Percentiles rank a stretch among this genome's conserved stretches.
These are phyloP conservation scores for Hafferia zeledoni DNA, from an alignment of 2,797 vertebrate species.

Conservation along the genomic window DNA sequence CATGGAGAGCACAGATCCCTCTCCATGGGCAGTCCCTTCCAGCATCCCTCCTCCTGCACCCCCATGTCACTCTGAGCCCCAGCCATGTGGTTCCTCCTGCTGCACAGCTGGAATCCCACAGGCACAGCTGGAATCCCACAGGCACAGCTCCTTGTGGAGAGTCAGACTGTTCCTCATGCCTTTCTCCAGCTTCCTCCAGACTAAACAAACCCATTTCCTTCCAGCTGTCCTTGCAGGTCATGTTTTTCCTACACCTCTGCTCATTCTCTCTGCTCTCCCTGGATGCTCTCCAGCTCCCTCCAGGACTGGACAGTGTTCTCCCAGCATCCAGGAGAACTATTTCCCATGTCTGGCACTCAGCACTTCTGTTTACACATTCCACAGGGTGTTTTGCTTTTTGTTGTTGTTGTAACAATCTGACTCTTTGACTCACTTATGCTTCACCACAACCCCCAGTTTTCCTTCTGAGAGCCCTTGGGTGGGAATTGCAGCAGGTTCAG, in stretches of 20 bases:
- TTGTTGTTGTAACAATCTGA: neutral
- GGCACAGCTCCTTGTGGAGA: neutral
- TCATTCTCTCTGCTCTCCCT: neutral
- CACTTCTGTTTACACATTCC: neutral
- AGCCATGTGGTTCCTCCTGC: neutral
- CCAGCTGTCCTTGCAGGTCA: constrained; percentile 23
- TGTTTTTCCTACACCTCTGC: constrained; percentile 48
- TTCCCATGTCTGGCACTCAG: neutral
- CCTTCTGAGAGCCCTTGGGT: neutral
- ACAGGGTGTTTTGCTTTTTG: neutral
- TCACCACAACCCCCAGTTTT: neutral
- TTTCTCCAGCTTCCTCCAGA: neutral
- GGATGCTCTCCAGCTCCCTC: constrained; percentile 21
- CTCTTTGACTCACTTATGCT: neutral
- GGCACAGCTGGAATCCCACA: neutral
- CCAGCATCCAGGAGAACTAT: neutral
- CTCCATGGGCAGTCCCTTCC: neutral
- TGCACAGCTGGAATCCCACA: neutral
- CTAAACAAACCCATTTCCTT: constrained; percentile 10
- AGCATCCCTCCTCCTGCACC: neutral
- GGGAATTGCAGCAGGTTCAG: neutral
- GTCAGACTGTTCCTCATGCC: neutral
- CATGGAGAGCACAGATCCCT: fast-evolving
- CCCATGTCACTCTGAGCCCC: fast-evolving
- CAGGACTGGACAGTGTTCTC: neutral